These are phyloP conservation scores for Synanthedon formicaeformis DNA, from an alignment of 2,888 invertebrate genomes.

Conservation along the genomic window DNA sequence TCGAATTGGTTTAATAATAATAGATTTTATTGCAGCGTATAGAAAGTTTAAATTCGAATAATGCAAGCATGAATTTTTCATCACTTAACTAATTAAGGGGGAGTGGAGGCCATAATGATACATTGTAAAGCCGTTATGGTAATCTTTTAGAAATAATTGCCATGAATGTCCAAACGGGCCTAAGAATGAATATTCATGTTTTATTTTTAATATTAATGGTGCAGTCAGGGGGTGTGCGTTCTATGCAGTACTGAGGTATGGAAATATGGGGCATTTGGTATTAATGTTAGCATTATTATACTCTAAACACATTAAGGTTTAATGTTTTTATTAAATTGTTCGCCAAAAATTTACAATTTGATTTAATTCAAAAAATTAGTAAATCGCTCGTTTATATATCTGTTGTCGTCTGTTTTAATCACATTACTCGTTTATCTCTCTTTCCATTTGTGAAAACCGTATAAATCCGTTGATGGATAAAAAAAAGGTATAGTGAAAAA, in stretches of 20 bases:
- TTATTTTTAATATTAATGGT: neutral
- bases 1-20: neutral
- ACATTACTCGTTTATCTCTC: too few relatives aligned
- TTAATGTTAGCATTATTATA: neutral
- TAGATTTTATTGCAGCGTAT: neutral
- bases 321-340: too few relatives aligned
- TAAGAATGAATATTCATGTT: slow-evolving; percentile 23
- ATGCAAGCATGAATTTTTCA: neutral
- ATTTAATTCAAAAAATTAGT: too few relatives aligned
- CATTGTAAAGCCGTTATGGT: slow-evolving; percentile 30
- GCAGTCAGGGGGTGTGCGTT: neutral
- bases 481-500: too few relatives aligned
- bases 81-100: slow-evolving; percentile 30
- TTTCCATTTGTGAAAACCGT: too few relatives aligned
- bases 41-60: neutral
- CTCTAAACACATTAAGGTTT: neutral
- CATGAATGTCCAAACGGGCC: slow-evolving; percentile 12
- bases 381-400: too few relatives aligned
- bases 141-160: slow-evolving; percentile 27
- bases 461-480: too few relatives aligned
- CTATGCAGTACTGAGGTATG: neutral
- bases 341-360: too few relatives aligned
- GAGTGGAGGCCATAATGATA: slow-evolving; percentile 26
- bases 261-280: neutral
- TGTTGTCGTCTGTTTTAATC: too few relatives aligned